A percentile compares a stretch with the other conserved stretches of the same genome.
Evolutionary conservation across 2,113 vertebrate genomes (phyloP).

Genomic region (Camelus bactrianus): DNA sequence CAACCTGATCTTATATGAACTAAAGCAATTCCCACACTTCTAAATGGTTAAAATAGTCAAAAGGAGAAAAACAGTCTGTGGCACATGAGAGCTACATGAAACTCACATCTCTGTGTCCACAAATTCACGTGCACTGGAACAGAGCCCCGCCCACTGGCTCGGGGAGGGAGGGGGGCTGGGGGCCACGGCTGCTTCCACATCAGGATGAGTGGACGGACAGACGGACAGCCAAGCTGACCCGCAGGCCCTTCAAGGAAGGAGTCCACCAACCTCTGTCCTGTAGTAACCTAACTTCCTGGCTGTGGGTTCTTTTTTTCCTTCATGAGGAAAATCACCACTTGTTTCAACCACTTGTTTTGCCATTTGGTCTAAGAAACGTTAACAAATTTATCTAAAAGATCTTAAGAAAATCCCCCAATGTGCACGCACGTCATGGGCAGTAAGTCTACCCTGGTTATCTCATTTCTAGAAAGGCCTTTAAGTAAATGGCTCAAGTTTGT

Average conservation of each 20-base stretch:
- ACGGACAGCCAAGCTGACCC: neutral
- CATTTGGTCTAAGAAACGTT: neutral
- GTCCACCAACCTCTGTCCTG: neutral
- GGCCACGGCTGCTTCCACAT: neutral
- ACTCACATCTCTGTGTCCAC: neutral
- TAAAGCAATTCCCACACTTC: neutral
- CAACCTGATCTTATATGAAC: neutral
- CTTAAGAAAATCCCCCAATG: neutral
- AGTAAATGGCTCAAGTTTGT: neutral
- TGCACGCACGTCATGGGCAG: neutral
- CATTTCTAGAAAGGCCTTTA: neutral
- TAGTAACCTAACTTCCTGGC: neutral
- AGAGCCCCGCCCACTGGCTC: accelerated
- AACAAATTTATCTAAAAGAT: neutral
- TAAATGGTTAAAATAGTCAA: neutral
- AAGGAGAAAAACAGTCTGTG: neutral
- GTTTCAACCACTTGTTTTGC: neutral
- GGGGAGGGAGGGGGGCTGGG: no score
- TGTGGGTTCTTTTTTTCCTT: neutral
- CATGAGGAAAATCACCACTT: neutral
- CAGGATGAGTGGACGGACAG: no score
- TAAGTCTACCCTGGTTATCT: neutral
- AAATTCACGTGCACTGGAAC: neutral
- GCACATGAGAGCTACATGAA: neutral
- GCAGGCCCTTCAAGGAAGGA: neutral